A percentile compares a stretch with the other conserved stretches of the same genome.
Conservation (phyloP, 1,140 invertebrate species). For the Zaprionus ornatus region DNA sequence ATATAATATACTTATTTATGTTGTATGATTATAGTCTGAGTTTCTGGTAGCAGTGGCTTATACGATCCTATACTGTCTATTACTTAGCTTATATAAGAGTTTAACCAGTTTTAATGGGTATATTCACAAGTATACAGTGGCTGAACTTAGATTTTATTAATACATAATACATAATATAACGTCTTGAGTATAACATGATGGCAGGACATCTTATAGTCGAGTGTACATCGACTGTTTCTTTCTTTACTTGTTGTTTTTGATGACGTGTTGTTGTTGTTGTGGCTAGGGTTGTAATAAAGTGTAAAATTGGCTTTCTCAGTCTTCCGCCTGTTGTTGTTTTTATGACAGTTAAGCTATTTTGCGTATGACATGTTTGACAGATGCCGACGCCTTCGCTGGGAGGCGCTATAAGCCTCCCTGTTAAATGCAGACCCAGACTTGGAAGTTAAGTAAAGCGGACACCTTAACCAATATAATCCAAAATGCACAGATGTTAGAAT, state of each 20-base stretch:
- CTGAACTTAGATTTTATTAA: too few species aligned
- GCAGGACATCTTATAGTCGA: not conserved
- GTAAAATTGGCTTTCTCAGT: slow-evolving; percentile 58
- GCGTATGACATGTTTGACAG: slow-evolving; percentile 80
- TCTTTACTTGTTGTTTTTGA: slow-evolving; percentile 8
- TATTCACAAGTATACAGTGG: too few species aligned
- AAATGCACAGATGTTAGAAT: not conserved
- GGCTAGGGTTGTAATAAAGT: slow-evolving; percentile 65
- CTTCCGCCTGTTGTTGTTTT: slow-evolving; percentile 58
- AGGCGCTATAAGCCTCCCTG: slow-evolving; percentile 59
- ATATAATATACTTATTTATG: too few species aligned
- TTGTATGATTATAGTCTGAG: too few species aligned
- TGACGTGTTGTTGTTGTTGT: slow-evolving; percentile 13
- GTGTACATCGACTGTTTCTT: not conserved
- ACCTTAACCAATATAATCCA: not conserved
- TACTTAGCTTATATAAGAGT: too few species aligned
- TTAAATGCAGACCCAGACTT: slow-evolving; percentile 52
- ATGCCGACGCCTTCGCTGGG: slow-evolving; percentile 59
- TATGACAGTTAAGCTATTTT: slow-evolving; percentile 81
- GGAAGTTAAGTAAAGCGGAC: not conserved
- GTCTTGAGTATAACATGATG: too few species aligned
- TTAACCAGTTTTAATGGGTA: too few species aligned
- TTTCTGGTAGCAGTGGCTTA: too few species aligned
- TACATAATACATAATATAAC: too few species aligned
- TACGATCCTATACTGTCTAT: too few species aligned